Percentiles rank a stretch among this genome's conserved stretches.
Conservation (phyloP, 2,888 invertebrate genomes). For the Pantelozetes paolii region DNA sequence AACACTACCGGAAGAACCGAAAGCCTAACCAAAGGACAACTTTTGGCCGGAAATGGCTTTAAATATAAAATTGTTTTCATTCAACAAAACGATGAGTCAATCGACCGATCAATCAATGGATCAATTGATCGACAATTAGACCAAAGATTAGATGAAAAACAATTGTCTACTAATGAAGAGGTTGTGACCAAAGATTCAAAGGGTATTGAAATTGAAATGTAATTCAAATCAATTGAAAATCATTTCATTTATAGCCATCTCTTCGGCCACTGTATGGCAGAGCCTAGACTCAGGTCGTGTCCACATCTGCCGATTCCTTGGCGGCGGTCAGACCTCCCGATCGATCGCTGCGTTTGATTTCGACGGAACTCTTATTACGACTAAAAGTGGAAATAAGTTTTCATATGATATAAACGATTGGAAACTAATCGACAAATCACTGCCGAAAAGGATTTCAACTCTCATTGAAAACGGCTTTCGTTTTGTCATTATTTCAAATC, state of each 20-base stretch:
- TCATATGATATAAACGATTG: constrained; percentile 41
- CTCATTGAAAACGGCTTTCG: constrained; percentile 22
- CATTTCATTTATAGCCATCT: neutral
- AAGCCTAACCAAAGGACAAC: constrained; percentile 17
- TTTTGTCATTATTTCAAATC: constrained; percentile 44
- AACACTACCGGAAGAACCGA: neutral
- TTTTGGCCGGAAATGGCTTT: constrained; percentile 45
- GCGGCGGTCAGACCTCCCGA: constrained; percentile 37
- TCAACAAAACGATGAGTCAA: neutral
- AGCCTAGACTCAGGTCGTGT: neutral
- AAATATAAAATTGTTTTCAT: constrained; percentile 39
- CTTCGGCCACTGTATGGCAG: neutral
- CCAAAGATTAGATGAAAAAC: neutral
- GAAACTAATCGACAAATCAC: constrained; percentile 35
- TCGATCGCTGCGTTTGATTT: constrained; percentile 44
- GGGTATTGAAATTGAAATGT: neutral
- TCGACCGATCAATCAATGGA: neutral
- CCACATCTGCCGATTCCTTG: constrained; percentile 35
- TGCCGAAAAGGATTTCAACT: neutral
- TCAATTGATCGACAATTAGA: neutral
- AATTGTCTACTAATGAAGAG: neutral
- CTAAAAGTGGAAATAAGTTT: constrained; percentile 39
- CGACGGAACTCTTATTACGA: constrained; percentile 40
- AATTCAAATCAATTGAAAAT: neutral
- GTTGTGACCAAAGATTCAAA: neutral